Evolutionary conservation across 2,888 invertebrate species (phyloP).

Genomic region (Athetis lepigone): DNA sequence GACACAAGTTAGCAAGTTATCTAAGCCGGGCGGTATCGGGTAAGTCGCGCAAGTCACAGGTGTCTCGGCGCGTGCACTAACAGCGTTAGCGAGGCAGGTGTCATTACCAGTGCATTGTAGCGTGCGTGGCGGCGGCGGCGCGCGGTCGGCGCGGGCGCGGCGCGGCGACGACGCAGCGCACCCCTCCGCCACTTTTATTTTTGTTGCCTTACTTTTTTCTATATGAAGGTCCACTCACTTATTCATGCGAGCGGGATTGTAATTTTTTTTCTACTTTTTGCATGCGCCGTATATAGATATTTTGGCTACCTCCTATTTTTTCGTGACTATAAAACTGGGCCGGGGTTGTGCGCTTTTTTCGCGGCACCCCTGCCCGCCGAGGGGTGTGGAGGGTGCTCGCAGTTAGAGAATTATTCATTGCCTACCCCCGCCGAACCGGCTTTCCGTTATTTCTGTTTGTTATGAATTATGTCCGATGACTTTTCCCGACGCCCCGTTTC

Average conservation of each 20-base stretch:
- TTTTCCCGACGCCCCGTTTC: slow-evolving; percentile 86
- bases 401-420: slow-evolving; percentile 91
- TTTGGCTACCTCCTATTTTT: slow-evolving; percentile 89
- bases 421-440: slow-evolving; percentile 89
- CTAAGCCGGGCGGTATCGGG: neutral
- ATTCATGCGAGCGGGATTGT: slow-evolving; percentile 89
- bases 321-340: slow-evolving; percentile 89
- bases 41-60: slow-evolving; percentile 40
- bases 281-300: slow-evolving; percentile 88
- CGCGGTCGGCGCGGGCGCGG: slow-evolving; percentile 40
- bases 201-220: slow-evolving; percentile 85
- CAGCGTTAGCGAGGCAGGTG: slow-evolving; percentile 40
- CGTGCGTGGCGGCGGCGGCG: slow-evolving; percentile 30
- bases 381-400: slow-evolving; percentile 85
- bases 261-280: slow-evolving; percentile 86
- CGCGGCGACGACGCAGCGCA: slow-evolving; percentile 59
- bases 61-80: slow-evolving; percentile 27
- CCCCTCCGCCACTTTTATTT: slow-evolving; percentile 75
- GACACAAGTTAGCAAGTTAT: slow-evolving; percentile 5
- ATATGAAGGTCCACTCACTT: slow-evolving; percentile 89
- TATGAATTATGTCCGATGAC: slow-evolving; percentile 90
- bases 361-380: slow-evolving; percentile 78
- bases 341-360: slow-evolving; percentile 88
- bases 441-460: slow-evolving; percentile 90
- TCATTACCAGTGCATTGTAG: slow-evolving; percentile 45